Evolutionary conservation across 2,113 vertebrate genomes (phyloP), one percentile per base, ranked within the genome.

Genomic region (Hypocryptadius cinnamomeus): DNA sequence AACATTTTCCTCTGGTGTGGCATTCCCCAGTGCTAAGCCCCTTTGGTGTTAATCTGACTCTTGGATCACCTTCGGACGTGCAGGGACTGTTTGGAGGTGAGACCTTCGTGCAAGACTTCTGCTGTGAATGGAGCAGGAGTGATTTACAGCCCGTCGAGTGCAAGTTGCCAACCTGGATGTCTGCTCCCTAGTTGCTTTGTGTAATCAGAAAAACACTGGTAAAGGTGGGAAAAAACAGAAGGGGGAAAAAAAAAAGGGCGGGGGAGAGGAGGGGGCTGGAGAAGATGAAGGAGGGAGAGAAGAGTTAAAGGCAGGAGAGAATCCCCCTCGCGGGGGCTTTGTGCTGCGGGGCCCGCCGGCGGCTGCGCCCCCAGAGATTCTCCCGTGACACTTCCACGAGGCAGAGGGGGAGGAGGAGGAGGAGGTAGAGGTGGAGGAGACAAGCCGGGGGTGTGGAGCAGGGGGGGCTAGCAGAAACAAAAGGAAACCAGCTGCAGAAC

Each of bases 361-460:
- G 59, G 94, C 85, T 87, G 72, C 74, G 85, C 90, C 65, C 94
- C 81, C 93, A 93, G 95, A 90, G 60, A 72, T 96, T 87, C 96
- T 48, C 85, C 89, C 77, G 97, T 98, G 97, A 98, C 97, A 97
- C 97, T 98, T 98, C 97, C 97, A 97, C 97, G 96, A 91, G 97
- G 96, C 96, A 94, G 96, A 94, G 97, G 94, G 97, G 94, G 76
- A 74, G 95, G 96, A 95, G 97, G 94, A 97, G 94, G 76, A 74
- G 97, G 97, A 96, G 96, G 96, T 93, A 90, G 95, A 95, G 97
- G 96, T 96, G 95, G 97, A 97, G 95, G 94, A 96, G 96, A 66
- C 92, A 51, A 83, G 95, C 88, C 71, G 78, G 86, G 94, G 94
- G 91, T 68, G 91, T 64, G 86, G 94, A 94, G 71, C 89, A 9